Conservation (phyloP, 2,113 vertebrate genomes). For the Myocastor coypus region DNA sequence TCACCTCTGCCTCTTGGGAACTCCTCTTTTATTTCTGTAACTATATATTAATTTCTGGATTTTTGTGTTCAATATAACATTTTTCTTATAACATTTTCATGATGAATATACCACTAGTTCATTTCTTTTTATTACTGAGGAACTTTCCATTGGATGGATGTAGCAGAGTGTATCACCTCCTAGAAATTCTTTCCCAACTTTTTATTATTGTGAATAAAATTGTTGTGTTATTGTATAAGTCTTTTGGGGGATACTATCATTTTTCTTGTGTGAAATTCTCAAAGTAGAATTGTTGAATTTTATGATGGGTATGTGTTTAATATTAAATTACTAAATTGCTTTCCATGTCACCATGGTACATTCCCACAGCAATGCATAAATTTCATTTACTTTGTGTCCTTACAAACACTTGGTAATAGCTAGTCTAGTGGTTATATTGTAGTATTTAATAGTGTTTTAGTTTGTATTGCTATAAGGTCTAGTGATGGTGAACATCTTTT, state of each 20-base stretch:
- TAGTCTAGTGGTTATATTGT: neutral
- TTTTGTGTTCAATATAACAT: conserved; percentile 3
- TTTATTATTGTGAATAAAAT: conserved; percentile 40
- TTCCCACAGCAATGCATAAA: neutral
- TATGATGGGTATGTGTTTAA: conserved; percentile 1
- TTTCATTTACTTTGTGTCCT: conserved; percentile 5
- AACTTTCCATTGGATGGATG: neutral
- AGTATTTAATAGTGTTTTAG: neutral
- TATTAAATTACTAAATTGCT: conserved; percentile 35
- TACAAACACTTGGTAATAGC: neutral
- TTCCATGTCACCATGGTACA: neutral
- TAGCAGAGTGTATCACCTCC: neutral
- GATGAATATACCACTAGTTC: neutral
- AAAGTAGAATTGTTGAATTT: conserved; percentile 28
- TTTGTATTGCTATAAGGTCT: neutral
- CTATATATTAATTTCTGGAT: neutral
- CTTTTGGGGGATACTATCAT: neutral
- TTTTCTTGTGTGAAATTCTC: conserved; percentile 17
- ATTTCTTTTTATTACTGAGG: conserved; percentile 29
- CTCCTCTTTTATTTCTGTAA: neutral
- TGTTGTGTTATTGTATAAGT: neutral
- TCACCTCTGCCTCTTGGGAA: neutral
- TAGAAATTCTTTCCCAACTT: neutral
- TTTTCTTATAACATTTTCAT: conserved; percentile 25
- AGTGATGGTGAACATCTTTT: neutral